Base-by-base conservation (phyloP, 2,113 vertebrate genomes). In the Scomber japonicus region DNA sequence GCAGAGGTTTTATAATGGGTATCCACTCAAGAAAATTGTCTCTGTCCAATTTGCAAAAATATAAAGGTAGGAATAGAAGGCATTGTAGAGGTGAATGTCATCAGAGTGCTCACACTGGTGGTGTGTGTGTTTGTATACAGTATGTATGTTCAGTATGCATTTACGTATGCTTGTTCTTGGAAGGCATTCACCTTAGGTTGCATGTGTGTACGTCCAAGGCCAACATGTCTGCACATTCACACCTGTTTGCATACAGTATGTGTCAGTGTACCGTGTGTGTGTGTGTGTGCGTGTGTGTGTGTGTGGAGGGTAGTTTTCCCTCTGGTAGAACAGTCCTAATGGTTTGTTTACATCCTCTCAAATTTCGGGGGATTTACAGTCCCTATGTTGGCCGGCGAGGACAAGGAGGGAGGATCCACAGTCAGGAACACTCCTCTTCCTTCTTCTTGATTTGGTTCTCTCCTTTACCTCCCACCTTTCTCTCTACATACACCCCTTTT, bases 281-380 rank as follows among this genome's bases (percentile, higher is more conserved):
- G 55, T 50, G 54, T 31, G 67, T 51, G 16, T 56, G 55, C 45
- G 54, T 31, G 67, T 21, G 21, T 51, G 57, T 54, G 63, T 61
- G 48, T 46, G 11, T 30, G 24, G 17, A n/a, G 40, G 71, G 46
- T 30, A 46, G 63, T 31, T 72, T 27, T 78, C 62, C 59, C 60
- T 68, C 12, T 0, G 13, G n/a, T 51, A 61, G 83, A 82, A 65
- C 77, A 67, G 63, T 27, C 64, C 56, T 78, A 69, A 90, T 75
- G 71, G 75, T 84, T 83, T 90, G 88, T 91, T 90, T 90, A 89
- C 77, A 51, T 86, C 72, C 74, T 88, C 79, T 90, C 81, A 77
- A 73, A 79, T 92, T 92, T 90, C 85, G 60, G 24, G 49, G 81
- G 85, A 88, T 90, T 88, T 89, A 88, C 87, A 86, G 83, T 88